Evolutionary conservation across 2,797 vertebrate species (phyloP), one percentile per base, ranked within the genome.

Genomic region (Acipenser oxyrinchus): DNA sequence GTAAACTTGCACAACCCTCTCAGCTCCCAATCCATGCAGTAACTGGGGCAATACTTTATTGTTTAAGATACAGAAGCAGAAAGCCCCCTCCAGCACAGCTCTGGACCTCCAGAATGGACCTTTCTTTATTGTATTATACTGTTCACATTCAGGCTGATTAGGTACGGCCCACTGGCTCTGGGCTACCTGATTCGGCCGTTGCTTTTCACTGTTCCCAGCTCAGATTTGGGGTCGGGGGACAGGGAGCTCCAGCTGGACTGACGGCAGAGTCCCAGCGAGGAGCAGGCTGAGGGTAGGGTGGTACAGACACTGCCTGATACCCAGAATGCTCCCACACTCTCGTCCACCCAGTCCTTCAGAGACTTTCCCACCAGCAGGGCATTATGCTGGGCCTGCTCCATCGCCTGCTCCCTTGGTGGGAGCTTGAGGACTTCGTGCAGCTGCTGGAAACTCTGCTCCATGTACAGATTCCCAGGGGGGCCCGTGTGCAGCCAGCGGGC

Each of bases 171-270:
- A 37, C 37, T 5, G 3, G 37, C 37, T 37, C 49, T 62, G 64
- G 79, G 95, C 94, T 98, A 98, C 95, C 97, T 97, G 84, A 98
- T 93, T 62, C 94, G 90, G 49, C 97, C 95, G 0, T 96, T 81
- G 0, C 82, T 85, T 92, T 95, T 96, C 78, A 96, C 77, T 0
- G 89, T 83, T 37, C 92, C 91, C 82, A 99, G 87, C 84, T 98
- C 95, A 1, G 95, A 95, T 81, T 99, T 99, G 66, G 97, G 95
- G 77, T 98, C 97, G 0, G 94, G 93, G 57, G 93, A 97, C 51
- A 93, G 70, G n/a, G 97, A 94, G 79, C 97, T 98, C 97, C 97
- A 99, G 62, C 88, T 86, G n/a, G 94, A 92, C 78, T 90, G 87
- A 70, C 84, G 83, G 82, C 96, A 99, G 49, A 68, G 83, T 60